Conservation (phyloP, 1,140 invertebrate species). For the Tetraneura akinire region DNA sequence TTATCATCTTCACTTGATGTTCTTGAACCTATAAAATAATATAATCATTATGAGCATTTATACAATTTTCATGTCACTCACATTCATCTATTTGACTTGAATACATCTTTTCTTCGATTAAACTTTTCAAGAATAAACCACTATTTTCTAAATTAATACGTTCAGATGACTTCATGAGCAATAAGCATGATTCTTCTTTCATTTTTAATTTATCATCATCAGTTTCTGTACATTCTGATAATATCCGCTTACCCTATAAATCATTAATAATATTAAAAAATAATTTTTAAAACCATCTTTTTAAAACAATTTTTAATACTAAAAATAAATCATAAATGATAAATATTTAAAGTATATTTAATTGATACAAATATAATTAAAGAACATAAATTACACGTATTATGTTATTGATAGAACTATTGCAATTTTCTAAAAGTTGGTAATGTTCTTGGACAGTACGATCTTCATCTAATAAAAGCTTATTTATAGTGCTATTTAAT, state of each 20-base stretch:
- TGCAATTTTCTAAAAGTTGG: constrained; percentile 18
- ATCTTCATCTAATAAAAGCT: constrained; percentile 28
- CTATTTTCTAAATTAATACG: constrained; percentile 30
- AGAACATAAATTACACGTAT: not conserved
- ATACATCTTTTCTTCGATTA: constrained; percentile 43
- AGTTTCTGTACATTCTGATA: not conserved
- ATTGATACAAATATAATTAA: not conserved
- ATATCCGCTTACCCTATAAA: constrained; percentile 11
- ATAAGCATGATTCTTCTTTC: constrained; percentile 35
- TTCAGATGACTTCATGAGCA: constrained; percentile 41
- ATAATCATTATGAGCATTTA: not conserved
- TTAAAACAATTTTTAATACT: not conserved
- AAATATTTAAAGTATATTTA: not conserved
- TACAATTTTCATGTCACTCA: not conserved
- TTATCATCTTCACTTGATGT: constrained; percentile 11
- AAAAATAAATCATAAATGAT: not conserved
- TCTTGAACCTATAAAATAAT: constrained; percentile 5
- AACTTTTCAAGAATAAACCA: constrained; percentile 38
- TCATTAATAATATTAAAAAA: not conserved
- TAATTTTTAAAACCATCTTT: not conserved
- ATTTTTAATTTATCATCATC: constrained; percentile 27
- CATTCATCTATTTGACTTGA: constrained; percentile 15
- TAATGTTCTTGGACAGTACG: constrained; percentile 23
- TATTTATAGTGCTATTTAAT: constrained; percentile 25
- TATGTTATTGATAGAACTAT: not conserved